Percentiles rank a stretch among this genome's conserved stretches.
phyloP scores from a whole-genome alignment of 1,140 invertebrate species.

The Orchesella cincta region DNA sequence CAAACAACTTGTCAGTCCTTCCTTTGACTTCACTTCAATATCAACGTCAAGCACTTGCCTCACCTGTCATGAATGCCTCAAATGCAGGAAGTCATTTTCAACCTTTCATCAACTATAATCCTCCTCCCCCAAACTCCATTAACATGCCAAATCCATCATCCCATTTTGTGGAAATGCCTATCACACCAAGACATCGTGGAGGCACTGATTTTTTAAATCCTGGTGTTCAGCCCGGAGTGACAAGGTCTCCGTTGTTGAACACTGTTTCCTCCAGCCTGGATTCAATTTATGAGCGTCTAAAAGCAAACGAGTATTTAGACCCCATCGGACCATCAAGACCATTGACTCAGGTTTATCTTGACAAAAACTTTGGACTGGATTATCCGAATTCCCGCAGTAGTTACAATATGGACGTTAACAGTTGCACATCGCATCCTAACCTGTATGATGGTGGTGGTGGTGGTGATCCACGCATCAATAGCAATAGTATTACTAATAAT shows the following conservation, averaged over 20 bases:
- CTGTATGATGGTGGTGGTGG: not conserved
- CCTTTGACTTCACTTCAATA: not conserved
- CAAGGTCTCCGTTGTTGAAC: not conserved
- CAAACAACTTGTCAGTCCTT: conserved; percentile 22
- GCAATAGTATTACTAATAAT: not conserved
- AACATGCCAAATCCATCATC: conserved; percentile 7
- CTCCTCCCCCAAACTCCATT: conserved; percentile 16
- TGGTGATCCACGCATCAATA: no score
- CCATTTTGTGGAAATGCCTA: not conserved
- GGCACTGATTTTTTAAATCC: no score
- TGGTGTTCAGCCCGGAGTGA: no score
- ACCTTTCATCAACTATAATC: conserved; percentile 8
- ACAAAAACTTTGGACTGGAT: conserved; percentile 4
- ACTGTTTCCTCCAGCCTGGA: conserved; percentile 47
- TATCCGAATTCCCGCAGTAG: no score
- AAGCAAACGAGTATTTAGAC: conserved; percentile 35
- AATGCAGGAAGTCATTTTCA: not conserved
- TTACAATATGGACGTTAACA: not conserved
- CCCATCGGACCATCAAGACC: conserved; percentile 36
- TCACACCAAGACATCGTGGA: not conserved
- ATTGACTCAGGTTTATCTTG: conserved; percentile 33
- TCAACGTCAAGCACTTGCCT: not conserved
- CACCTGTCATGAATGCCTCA: conserved; percentile 22
- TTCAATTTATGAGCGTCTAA: conserved; percentile 49
- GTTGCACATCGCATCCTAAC: not conserved